Evolutionary conservation across 2,113 vertebrate genomes (phyloP), one percentile per base, ranked within the genome.

Genomic region (Gasterosteus aculeatus): DNA sequence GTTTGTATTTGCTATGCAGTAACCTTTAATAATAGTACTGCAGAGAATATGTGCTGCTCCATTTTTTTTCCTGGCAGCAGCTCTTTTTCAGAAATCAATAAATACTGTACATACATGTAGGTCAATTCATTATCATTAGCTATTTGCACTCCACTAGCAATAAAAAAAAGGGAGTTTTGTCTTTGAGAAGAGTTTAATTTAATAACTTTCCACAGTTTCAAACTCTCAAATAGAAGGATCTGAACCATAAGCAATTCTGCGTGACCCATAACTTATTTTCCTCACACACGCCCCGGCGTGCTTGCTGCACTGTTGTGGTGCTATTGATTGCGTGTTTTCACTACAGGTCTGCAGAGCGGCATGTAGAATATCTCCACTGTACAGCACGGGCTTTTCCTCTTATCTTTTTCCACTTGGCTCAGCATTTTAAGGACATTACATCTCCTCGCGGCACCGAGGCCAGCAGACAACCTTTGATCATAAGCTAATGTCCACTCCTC

Each of bases 151-250:
- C 46, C 16, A 26, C 4, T 7, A 29, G 54, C 47, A 75, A 38
- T 44, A 53, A 46, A 46, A 67, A 22, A 74, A 31, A 56, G 4
- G n/a, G n/a, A 0, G 41, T 77, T 84, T 42, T 63, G 51, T 31
- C 49, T 69, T 68, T 39, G 51, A 39, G 44, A 4, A 62, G 5
- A 70, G 19, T 8, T 35, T 5, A 62, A 77, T 73, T 62, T 47
- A 26, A 69, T 51, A 39, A 64, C 56, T 54, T 31, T 69, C 22
- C 57, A 2, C 14, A 67, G 39, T 16, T 29, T 58, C 58, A 42
- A 81, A 67, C 12, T 70, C 75, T 31, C 18, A 33, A 72, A 66
- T 57, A 82, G 71, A 70, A 59, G 74, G 39, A 42, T 76, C 51
- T 51, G 54, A 66, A 59, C 26, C 35, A 62, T 72, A 65, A 76